A percentile compares a stretch with the other conserved stretches of the same genome.
Conservation (phyloP, 2,888 invertebrate genomes). For the Drosophila pseudotalamancana region DNA sequence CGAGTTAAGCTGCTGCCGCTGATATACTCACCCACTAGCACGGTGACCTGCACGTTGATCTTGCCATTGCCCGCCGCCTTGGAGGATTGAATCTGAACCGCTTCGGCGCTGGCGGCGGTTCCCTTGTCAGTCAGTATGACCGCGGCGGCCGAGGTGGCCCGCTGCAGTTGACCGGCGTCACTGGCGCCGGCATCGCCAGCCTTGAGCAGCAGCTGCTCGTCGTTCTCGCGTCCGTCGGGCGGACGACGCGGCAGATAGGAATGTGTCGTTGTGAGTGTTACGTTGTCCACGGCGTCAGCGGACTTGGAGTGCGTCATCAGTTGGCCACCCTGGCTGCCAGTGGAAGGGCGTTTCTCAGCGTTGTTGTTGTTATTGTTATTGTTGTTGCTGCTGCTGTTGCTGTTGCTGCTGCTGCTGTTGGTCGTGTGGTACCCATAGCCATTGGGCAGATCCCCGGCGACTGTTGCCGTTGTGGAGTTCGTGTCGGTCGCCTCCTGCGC, state of each 20-base stretch:
- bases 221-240: constrained; percentile 93
- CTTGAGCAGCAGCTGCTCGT: constrained; percentile 83
- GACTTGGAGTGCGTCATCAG: constrained; percentile 74
- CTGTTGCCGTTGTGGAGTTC: constrained; percentile 46
- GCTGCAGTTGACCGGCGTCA: constrained; percentile 60
- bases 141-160: constrained; percentile 84
- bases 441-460: constrained; percentile 50
- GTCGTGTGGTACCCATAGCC: constrained; percentile 60
- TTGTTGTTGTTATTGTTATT: constrained; percentile 50
- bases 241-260: constrained; percentile 85
- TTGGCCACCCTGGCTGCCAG: constrained; percentile 70
- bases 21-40: constrained; percentile 88
- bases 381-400: constrained; percentile 11
- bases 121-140: constrained; percentile 86
- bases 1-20: background rate
- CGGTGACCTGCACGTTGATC: constrained; percentile 94
- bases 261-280: constrained; percentile 74
- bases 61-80: constrained; percentile 90
- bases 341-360: constrained; percentile 67
- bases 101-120: constrained; percentile 75
- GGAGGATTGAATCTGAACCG: constrained; percentile 84
- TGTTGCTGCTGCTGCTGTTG: constrained; percentile 25
- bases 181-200: constrained; percentile 31
- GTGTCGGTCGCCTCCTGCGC: constrained; percentile 86
- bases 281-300: constrained; percentile 77